Evolutionary conservation across 1,140 invertebrate genomes (phyloP).

Genomic region (Branchinecta lynchi): DNA sequence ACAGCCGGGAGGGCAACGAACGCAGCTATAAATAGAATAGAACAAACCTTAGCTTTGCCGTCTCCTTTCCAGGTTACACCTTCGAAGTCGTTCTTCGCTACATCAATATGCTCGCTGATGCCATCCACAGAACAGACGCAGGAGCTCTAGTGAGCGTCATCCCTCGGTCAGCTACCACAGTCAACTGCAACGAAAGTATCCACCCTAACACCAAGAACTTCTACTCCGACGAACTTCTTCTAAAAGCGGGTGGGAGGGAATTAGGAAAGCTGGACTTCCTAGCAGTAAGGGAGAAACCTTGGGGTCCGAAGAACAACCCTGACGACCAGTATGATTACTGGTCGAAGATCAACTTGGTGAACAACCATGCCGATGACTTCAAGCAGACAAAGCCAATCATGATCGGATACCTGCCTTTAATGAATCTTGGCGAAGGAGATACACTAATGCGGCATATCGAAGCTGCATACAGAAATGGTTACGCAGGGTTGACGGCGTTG

Average conservation of each 20-base stretch:
- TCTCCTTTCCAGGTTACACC: neutral
- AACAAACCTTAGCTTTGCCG: too few relatives aligned
- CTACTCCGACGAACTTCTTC: neutral
- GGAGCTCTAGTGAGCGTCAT: neutral
- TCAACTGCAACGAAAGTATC: neutral
- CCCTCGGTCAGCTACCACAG: neutral
- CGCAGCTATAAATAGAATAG: too few relatives aligned
- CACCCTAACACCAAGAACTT: neutral
- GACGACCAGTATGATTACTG: neutral
- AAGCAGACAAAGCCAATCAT: neutral
- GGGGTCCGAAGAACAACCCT: neutral
- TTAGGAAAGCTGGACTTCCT: neutral
- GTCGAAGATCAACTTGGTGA: neutral
- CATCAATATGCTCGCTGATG: neutral
- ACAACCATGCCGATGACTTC: conserved; percentile 7
- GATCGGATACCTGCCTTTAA: neutral
- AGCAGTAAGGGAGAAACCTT: neutral
- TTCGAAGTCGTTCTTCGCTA: neutral
- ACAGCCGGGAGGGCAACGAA: too few relatives aligned
- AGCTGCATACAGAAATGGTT: neutral
- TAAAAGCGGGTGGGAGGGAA: neutral
- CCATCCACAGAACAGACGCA: neutral
- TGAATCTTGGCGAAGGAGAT: neutral
- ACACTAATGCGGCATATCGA: neutral
- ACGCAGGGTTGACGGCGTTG: neutral